Evolutionary conservation across 2,888 invertebrate species (phyloP), one percentile per base, ranked within the genome.

Genomic region (Scaeva pyrastri): DNA sequence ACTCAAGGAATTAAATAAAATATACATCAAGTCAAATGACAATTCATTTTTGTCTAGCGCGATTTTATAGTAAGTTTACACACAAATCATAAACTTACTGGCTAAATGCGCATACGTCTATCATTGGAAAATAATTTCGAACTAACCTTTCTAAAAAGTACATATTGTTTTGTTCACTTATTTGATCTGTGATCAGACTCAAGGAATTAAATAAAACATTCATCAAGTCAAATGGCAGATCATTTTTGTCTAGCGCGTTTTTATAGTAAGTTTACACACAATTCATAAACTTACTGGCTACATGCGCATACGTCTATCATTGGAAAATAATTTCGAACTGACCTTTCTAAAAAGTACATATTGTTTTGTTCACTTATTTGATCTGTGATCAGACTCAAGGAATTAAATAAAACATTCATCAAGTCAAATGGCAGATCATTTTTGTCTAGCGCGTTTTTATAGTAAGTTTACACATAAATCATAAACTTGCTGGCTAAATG

Each of bases 381-480:
- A 11, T 43, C 50, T 21, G 16, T 12, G 50, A 50, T 50, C 50
- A 50, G 50, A 50, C 19, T 50, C 36, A 6, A 58, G 2, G 16
- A 60, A 60, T 55, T n/a, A 16, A 12, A 48, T 60, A 39, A 39
- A 21, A 39, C 19, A 39, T 60, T 21, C 10, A 16, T 11, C 36
- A 21, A 39, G 11, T 76, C 68, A 73, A 66, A 74, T 76, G 52
- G 2, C 31, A 71, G 64, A 31, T 39, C 31, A 16, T 2, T 36
- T 88, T 88, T 8, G 1, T 88, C 23, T 88, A 73, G 88, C 88
- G 80, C 88, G 81, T 7, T 56, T 87, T 88, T 88, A 88, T 88
- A 88, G 85, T 75, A 88, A 88, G 88, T 86, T 82, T 68, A 82
- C 48, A 71, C 31, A 41, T 1, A 14, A 3, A 4, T 41, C n/a